These are phyloP conservation scores for Siphonodentalium dalli DNA, from an alignment of 2,888 invertebrate genomes.

Conservation along the genomic window DNA sequence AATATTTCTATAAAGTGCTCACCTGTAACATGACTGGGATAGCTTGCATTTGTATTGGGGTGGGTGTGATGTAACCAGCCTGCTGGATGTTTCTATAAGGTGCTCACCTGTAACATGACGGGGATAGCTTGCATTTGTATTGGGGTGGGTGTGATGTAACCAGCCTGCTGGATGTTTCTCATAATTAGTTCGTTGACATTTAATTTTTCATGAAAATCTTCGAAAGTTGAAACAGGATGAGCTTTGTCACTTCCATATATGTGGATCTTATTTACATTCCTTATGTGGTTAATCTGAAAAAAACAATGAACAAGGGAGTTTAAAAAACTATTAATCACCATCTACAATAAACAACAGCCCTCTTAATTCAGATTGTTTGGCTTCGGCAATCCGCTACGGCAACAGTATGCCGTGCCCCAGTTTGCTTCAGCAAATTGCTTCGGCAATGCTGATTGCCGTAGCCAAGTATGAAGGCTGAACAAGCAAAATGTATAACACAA, in stretches of 20 bases:
- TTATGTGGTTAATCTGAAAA: conserved; percentile 73
- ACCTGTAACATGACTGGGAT: conserved; percentile 81
- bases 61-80: conserved; percentile 53
- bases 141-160: conserved; percentile 57
- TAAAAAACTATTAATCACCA: neutral
- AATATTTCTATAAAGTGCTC: no score
- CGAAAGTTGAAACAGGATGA: conserved; percentile 77
- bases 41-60: conserved; percentile 77
- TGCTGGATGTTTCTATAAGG: conserved; percentile 67
- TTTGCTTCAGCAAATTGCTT: no score
- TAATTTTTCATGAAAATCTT: conserved; percentile 69
- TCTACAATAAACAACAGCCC: neutral
- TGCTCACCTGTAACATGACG: conserved; percentile 73
- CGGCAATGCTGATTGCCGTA: no score
- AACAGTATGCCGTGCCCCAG: no score
- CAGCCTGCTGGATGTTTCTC: conserved; percentile 71
- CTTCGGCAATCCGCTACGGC: no score
- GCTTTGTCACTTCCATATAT: conserved; percentile 83
- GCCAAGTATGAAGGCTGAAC: no score
- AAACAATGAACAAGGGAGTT: neutral
- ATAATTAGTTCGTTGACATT: conserved; percentile 72
- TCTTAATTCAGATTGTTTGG: no score
- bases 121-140: conserved; percentile 85
- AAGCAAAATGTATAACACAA: no score
- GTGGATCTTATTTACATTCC: conserved; percentile 80